These are phyloP conservation scores for Gymnogyps californianus DNA, from an alignment of 2,113 vertebrate species.

Conservation along the genomic window DNA sequence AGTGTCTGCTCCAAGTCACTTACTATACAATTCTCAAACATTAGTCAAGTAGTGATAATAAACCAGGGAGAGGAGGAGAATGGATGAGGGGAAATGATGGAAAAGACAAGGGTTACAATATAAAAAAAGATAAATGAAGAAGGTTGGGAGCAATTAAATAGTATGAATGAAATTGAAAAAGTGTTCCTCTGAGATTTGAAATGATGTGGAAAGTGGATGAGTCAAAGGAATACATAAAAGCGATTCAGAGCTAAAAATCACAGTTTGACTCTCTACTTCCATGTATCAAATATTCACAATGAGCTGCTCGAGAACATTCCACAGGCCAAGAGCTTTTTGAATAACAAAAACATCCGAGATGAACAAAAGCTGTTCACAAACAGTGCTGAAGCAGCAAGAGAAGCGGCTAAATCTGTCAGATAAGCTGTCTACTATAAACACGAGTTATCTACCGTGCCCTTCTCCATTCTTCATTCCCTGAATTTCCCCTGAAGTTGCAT, in stretches of 20 bases:
- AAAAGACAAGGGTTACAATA: not conserved
- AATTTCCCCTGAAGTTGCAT: not conserved
- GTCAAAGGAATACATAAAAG: conserved; percentile 10
- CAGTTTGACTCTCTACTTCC: not conserved
- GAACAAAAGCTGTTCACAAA: not conserved
- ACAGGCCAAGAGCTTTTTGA: not conserved
- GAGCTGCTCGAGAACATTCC: not conserved
- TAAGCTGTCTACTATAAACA: not conserved
- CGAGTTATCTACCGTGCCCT: not conserved
- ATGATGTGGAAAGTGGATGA: not conserved
- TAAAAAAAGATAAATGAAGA: not conserved
- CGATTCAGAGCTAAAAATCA: not conserved
- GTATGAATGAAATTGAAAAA: not conserved
- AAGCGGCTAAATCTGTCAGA: not conserved
- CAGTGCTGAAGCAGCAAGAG: not conserved
- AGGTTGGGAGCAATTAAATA: not conserved
- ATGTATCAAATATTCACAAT: not conserved
- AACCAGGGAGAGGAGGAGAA: not conserved
- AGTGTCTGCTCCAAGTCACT: conserved; percentile 14
- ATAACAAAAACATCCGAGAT: not conserved
- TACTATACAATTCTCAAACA: not conserved
- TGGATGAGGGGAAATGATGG: not conserved
- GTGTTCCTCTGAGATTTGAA: not conserved
- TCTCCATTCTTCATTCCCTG: not conserved
- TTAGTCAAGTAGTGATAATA: not conserved